A percentile compares a stretch with the other conserved stretches of the same genome.
Conservation (phyloP, 2,797 vertebrate species). For the Lagocephalus sceleratus region DNA sequence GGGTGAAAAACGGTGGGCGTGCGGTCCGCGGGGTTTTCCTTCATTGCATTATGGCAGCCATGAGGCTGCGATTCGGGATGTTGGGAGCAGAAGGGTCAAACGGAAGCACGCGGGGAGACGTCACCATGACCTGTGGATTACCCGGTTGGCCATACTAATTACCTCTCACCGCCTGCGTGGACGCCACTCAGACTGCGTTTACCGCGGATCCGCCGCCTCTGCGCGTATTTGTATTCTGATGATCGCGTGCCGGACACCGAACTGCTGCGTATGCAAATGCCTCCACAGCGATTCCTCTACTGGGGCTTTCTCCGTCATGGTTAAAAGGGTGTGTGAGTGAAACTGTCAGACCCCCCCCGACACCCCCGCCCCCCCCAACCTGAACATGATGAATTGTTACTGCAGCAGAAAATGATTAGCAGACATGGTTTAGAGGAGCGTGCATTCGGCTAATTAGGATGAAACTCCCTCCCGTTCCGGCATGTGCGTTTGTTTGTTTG, state of each 20-base stretch:
- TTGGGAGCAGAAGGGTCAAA: constrained; percentile 55
- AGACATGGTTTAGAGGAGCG: constrained; percentile 23
- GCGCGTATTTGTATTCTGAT: constrained; percentile 44
- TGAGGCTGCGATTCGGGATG: constrained; percentile 51
- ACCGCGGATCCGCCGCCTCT: constrained; percentile 19
- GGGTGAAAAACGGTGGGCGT: constrained; percentile 44
- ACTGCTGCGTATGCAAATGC: constrained; percentile 48
- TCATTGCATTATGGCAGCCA: constrained; percentile 42
- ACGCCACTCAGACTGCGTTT: constrained; percentile 17
- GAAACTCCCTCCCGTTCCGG: constrained; percentile 28
- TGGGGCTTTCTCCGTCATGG: constrained; percentile 28
- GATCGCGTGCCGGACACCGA: constrained; percentile 18
- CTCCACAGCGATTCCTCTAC: constrained; percentile 13
- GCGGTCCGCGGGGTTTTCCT: constrained; percentile 44
- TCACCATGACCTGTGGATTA: constrained; percentile 24
- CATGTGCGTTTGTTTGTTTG: constrained; percentile 3
- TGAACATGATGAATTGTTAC: constrained; percentile 46
- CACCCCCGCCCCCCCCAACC: constrained; percentile 1
- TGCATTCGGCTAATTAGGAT: constrained; percentile 57
- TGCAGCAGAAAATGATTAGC: constrained; percentile 40
- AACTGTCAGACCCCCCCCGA: constrained; percentile 7
- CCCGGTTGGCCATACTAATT: constrained; percentile 46
- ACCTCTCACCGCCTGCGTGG: constrained; percentile 9
- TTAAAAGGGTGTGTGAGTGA: constrained; percentile 9
- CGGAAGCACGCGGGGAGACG: constrained; percentile 40